phyloP scores from a whole-genome alignment of 2,888 invertebrate species.

The Chloroclysta siterata region DNA sequence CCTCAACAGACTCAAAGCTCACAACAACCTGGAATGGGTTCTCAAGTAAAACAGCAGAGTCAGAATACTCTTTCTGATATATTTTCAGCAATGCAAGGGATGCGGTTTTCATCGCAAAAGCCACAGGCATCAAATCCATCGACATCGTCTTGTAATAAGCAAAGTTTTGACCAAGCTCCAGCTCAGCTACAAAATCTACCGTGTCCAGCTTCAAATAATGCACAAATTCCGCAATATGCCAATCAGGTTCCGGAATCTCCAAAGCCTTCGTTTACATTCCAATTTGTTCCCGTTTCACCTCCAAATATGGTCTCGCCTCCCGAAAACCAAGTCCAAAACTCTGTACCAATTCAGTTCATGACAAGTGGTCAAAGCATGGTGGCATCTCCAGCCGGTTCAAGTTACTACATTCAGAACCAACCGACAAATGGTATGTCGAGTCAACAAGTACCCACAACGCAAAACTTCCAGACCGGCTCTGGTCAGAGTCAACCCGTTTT shows the following conservation, averaged over 20 bases:
- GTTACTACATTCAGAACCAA: slow-evolving; percentile 26
- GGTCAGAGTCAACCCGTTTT: slow-evolving; percentile 36
- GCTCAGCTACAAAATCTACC: slow-evolving; percentile 17
- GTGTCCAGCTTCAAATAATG: slow-evolving; percentile 19
- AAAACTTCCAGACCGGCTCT: slow-evolving; percentile 23
- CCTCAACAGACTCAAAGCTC: slow-evolving; percentile 27
- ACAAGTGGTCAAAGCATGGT: slow-evolving; percentile 37
- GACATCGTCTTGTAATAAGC: slow-evolving; percentile 7
- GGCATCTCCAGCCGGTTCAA: slow-evolving; percentile 20
- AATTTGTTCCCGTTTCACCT: slow-evolving; percentile 28
- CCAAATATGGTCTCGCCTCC: slow-evolving; percentile 14
- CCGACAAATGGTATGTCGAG: slow-evolving; percentile 15
- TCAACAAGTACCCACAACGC: slow-evolving; percentile 24
- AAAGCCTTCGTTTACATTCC: slow-evolving; percentile 32
- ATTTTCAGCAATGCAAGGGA: slow-evolving; percentile 31
- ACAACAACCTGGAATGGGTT: slow-evolving; percentile 35
- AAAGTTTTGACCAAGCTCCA: slow-evolving; percentile 15
- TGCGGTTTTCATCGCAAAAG: slow-evolving; percentile 30
- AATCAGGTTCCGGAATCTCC: slow-evolving; percentile 27
- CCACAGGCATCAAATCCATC: slow-evolving; percentile 13
- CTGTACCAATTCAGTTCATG: slow-evolving; percentile 26
- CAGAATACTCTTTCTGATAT: slow-evolving; percentile 33
- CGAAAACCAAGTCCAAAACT: slow-evolving; percentile 11
- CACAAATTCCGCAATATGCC: slow-evolving; percentile 9
- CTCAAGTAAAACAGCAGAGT: slow-evolving; percentile 30